These are phyloP conservation scores for Amazona guildingii DNA, from an alignment of 2,113 vertebrate species.

Conservation along the genomic window DNA sequence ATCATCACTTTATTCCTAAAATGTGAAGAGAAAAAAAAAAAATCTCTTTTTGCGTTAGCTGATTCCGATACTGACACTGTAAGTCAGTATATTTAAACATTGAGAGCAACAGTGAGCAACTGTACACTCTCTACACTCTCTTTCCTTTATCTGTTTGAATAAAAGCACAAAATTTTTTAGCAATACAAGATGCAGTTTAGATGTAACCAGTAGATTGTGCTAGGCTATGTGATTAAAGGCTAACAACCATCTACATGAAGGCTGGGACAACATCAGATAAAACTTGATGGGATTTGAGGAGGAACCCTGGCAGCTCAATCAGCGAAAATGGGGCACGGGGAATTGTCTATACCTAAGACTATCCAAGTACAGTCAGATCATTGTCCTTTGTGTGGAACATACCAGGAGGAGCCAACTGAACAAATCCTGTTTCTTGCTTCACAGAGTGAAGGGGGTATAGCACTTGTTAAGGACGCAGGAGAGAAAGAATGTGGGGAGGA, in stretches of 20 bases:
- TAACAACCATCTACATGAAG: background rate
- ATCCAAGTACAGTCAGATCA: background rate
- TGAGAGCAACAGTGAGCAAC: background rate
- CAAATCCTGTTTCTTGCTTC: background rate
- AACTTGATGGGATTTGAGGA: fast-evolving
- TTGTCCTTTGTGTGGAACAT: background rate
- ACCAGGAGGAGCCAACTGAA: background rate
- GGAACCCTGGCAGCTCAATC: background rate
- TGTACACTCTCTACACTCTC: background rate
- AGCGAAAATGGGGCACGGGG: background rate
- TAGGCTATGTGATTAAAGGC: background rate
- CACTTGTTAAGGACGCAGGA: background rate
- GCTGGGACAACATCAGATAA: background rate
- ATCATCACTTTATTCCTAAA: background rate
- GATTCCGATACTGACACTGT: background rate
- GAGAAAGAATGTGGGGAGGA: background rate
- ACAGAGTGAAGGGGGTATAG: background rate
- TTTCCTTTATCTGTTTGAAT: background rate
- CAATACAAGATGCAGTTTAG: background rate
- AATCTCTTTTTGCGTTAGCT: background rate
- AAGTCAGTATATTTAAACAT: background rate
- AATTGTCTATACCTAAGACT: fast-evolving
- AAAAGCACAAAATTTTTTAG: background rate
- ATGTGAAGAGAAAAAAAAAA: background rate
- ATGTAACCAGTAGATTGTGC: background rate